phyloP scores from a whole-genome alignment of 2,113 vertebrate species.

The Ailurus styani region DNA sequence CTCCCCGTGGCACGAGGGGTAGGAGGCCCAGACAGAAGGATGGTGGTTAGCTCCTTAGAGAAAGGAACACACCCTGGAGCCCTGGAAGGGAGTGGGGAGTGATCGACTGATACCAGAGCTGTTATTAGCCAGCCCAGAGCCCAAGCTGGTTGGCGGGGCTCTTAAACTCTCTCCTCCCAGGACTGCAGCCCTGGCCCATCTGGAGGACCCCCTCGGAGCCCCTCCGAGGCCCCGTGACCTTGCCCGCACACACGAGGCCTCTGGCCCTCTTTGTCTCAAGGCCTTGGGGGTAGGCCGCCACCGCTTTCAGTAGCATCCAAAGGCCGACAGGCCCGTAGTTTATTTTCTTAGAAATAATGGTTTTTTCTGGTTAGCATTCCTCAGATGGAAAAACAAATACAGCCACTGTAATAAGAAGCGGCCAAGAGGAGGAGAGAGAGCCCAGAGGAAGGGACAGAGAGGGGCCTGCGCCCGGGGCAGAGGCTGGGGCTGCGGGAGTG shows the following conservation, averaged over 20 bases:
- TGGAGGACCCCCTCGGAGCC: neutral
- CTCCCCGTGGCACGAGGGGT: accelerated
- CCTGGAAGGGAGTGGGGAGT: accelerated
- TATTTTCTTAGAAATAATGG: constrained; percentile 79
- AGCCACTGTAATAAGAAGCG: constrained; percentile 58
- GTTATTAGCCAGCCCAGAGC: neutral
- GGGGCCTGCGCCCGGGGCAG: neutral
- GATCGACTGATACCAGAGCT: accelerated
- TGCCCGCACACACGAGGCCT: constrained; percentile 6
- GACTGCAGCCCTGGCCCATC: constrained; percentile 32
- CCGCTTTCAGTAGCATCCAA: constrained; percentile 69
- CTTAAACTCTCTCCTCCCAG: neutral
- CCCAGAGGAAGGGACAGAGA: neutral
- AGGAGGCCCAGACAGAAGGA: neutral
- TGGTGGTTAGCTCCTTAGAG: neutral
- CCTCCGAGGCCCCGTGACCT: constrained; percentile 33
- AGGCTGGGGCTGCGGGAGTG: neutral
- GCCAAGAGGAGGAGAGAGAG: neutral
- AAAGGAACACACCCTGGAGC: neutral
- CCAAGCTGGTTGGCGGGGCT: neutral
- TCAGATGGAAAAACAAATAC: constrained; percentile 71
- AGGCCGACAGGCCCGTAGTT: constrained; percentile 54
- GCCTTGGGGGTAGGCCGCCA: constrained; percentile 52
- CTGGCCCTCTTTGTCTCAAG: constrained; percentile 44
- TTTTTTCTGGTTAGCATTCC: constrained; percentile 74